phyloP scores from a whole-genome alignment of 2,888 invertebrate species.

The Harpagoxenus sublaevis region DNA sequence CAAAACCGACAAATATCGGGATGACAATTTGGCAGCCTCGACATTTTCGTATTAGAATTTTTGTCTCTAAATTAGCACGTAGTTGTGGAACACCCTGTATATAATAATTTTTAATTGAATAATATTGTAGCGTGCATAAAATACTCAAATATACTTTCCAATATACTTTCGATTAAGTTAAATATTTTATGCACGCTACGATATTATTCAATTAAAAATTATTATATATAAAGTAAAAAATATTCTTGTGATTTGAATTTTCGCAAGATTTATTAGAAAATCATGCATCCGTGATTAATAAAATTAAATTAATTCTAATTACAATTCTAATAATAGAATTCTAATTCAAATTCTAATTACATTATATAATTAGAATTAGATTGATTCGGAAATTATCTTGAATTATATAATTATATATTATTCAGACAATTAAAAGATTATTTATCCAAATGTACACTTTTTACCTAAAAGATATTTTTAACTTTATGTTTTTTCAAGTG shows the following conservation, averaged over 20 bases:
- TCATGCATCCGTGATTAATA: neutral
- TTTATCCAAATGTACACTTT: neutral
- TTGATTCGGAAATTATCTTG: neutral
- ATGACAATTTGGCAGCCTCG: no score
- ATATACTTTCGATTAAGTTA: neutral
- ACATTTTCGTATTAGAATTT: no score
- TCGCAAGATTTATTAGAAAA: neutral
- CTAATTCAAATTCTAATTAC: neutral
- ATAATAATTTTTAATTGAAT: no score
- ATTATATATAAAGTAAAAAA: neutral
- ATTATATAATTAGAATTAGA: neutral
- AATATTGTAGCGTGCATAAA: no score
- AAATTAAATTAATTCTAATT: neutral
- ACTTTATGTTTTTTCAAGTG: neutral
- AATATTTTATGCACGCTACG: neutral
- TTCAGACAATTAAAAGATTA: neutral
- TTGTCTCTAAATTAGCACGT: no score
- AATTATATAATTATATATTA: neutral
- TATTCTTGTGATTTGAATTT: neutral
- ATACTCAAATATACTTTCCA: no score
- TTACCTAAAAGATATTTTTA: neutral
- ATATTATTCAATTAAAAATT: neutral
- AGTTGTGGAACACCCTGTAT: no score
- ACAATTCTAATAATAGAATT: no score
- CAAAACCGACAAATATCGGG: no score